Evolutionary conservation across 2,113 vertebrate genomes (phyloP).

Genomic region (Hymenochirus boettgeri): DNA sequence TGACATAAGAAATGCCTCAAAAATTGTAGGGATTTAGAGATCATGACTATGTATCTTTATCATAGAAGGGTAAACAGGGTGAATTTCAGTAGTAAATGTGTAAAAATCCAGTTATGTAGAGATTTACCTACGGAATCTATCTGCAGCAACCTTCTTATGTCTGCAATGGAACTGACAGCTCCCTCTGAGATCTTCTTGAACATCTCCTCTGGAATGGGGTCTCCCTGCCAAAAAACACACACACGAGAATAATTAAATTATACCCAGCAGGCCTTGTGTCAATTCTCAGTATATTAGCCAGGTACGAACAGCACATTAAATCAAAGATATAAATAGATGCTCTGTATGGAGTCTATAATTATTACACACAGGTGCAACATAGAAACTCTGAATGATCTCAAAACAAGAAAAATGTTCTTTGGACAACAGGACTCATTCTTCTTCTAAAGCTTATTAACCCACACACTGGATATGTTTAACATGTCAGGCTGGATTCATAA

Average conservation of each 20-base stretch:
- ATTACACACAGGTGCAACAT: too few species aligned
- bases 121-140: conserved; percentile 88
- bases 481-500: too few species aligned
- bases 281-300: not conserved
- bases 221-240: conserved; percentile 62
- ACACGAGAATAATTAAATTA: conserved; percentile 1
- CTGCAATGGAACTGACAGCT: conserved; percentile 80
- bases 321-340: not conserved
- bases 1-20: too few species aligned
- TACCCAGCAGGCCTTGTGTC: not conserved
- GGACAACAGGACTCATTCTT: too few species aligned
- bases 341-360: not conserved
- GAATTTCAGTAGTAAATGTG: too few species aligned
- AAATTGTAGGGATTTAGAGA: too few species aligned
- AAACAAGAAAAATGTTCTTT: too few species aligned
- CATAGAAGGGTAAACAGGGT: too few species aligned
- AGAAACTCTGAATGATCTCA: too few species aligned
- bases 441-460: too few species aligned
- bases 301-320: not conserved
- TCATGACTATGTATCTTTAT: too few species aligned
- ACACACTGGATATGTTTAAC: too few species aligned
- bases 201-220: conserved; percentile 81
- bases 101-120: conserved; percentile 44
- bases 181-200: conserved; percentile 79
- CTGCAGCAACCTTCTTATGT: conserved; percentile 80